Conservation (phyloP, 2,888 invertebrate genomes). For the Hyposoter dolosus region DNA sequence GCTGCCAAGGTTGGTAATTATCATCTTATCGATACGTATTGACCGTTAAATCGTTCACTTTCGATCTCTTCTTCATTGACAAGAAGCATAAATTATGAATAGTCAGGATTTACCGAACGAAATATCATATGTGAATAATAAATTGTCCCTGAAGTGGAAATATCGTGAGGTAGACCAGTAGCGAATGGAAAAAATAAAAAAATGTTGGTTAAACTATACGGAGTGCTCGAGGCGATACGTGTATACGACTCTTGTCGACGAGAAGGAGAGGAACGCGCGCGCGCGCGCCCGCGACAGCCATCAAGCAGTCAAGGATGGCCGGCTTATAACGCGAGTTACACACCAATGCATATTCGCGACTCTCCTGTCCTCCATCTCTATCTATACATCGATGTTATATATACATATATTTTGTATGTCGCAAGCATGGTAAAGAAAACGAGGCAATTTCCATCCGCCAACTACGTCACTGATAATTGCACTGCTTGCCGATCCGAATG, state of each 20-base stretch:
- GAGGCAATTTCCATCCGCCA: slow-evolving; percentile 78
- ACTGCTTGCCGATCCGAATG: slow-evolving; percentile 13
- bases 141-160: slow-evolving; percentile 59
- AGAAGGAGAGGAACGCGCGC: slow-evolving; percentile 50
- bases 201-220: slow-evolving; percentile 45
- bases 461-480: slow-evolving; percentile 74
- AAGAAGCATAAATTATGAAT: slow-evolving; percentile 13
- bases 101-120: slow-evolving; percentile 33
- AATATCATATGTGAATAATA: slow-evolving; percentile 62
- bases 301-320: slow-evolving; percentile 81
- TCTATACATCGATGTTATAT: slow-evolving; percentile 12
- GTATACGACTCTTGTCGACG: slow-evolving; percentile 23
- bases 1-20: not conserved
- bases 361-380: slow-evolving; percentile 43
- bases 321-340: slow-evolving; percentile 72
- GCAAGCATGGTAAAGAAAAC: slow-evolving; percentile 51
- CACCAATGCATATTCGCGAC: slow-evolving; percentile 16
- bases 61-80: slow-evolving; percentile 8
- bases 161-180: slow-evolving; percentile 32
- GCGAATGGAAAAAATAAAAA: slow-evolving; percentile 44
- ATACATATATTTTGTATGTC: slow-evolving; percentile 26
- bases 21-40: slow-evolving; percentile 10
- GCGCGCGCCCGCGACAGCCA: slow-evolving; percentile 58
- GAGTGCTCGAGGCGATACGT: slow-evolving; percentile 53
- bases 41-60: slow-evolving; percentile 21